Evolutionary conservation across 2,797 vertebrate species (phyloP).

Genomic region (Phataginus tetradactyla): DNA sequence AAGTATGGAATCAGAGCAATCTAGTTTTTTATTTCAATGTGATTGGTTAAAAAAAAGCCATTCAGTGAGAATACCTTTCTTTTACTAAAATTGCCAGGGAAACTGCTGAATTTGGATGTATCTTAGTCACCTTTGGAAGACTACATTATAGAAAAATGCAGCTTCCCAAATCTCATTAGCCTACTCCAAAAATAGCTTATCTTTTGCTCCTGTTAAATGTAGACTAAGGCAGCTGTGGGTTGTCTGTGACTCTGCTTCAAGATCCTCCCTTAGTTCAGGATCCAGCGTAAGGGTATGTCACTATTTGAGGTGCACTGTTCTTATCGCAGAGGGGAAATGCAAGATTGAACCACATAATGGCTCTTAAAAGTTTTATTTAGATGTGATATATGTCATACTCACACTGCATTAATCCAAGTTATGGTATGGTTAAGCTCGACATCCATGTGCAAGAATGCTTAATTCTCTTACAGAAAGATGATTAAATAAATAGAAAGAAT

Average conservation of each 20-base stretch:
- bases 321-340: neutral
- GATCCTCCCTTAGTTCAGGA: neutral
- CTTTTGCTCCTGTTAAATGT: neutral
- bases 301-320: neutral
- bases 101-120: neutral
- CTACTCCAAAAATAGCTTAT: neutral
- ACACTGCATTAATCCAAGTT: neutral
- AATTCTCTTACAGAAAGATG: neutral
- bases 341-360: neutral
- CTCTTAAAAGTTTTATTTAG: neutral
- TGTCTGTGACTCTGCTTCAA: neutral
- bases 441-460: neutral
- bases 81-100: neutral
- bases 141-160: neutral
- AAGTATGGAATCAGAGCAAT: neutral
- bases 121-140: neutral
- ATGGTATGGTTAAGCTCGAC: neutral
- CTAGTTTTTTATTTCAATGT: neutral
- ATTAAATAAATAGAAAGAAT: conserved; percentile 10
- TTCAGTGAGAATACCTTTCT: neutral
- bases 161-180: neutral
- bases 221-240: neutral
- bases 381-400: neutral
- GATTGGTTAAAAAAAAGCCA: neutral
- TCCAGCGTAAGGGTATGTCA: neutral